These are phyloP conservation scores for Caenorhabditis sp. DNA, from an alignment of 2,888 invertebrate genomes.

Conservation along the genomic window DNA sequence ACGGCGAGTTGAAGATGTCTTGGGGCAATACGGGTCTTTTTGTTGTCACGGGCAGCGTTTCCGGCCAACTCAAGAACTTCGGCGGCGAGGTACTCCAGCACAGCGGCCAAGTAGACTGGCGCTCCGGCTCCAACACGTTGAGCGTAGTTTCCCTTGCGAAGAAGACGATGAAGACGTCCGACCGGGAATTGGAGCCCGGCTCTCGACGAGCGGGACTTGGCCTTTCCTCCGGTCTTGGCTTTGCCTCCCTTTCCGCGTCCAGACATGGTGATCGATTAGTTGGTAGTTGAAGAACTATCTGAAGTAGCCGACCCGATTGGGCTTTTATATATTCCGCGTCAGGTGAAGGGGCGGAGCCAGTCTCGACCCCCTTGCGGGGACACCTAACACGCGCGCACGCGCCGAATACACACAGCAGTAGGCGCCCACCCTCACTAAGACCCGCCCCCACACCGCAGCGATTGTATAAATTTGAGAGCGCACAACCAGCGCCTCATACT, in stretches of 20 bases:
- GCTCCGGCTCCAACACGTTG: too few species aligned
- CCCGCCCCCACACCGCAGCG: conserved; percentile 22
- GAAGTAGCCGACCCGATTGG: not conserved
- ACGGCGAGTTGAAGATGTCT: conserved; percentile 38
- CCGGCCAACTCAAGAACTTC: too few species aligned
- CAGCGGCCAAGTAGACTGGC: too few species aligned
- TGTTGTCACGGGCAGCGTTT: too few species aligned
- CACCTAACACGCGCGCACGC: too few species aligned
- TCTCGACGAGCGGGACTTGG: conserved; percentile 55
- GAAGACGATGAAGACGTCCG: too few species aligned
- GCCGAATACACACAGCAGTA: too few species aligned
- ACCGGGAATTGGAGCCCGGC: conserved; percentile 51
- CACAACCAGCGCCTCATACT: not conserved
- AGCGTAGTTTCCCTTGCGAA: too few species aligned
- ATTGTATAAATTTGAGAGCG: not conserved
- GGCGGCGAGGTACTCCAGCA: too few species aligned
- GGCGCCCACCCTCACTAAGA: not conserved
- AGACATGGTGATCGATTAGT: conserved; percentile 39
- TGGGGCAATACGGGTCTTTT: too few species aligned
- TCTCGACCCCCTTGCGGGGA: too few species aligned
- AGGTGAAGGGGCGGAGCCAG: conserved; percentile 23
- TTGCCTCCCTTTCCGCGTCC: conserved; percentile 61
- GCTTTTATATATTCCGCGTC: not conserved
- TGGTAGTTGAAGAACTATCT: conserved; percentile 30
- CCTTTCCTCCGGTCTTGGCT: conserved; percentile 60